Base-by-base conservation (phyloP, 2,113 vertebrate species). In the Tupaia chinensis region DNA sequence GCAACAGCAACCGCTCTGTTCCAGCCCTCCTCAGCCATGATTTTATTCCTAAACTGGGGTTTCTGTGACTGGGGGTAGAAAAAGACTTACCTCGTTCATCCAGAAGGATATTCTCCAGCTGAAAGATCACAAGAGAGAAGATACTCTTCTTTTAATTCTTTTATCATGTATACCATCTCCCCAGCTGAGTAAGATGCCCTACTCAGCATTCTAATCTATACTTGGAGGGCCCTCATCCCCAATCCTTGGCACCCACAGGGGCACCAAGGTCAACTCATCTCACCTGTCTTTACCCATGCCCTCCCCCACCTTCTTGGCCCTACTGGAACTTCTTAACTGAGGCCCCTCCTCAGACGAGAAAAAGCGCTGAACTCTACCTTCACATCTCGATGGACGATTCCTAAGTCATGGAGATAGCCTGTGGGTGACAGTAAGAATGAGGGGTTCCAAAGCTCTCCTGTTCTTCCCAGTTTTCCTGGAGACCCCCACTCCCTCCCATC, bases 41-140 rank as follows among this genome's bases (percentile, higher is more conserved):
- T 70, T 80, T 80, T 79, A 79, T 32, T 84, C 69, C 77, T 76
- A 85, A 72, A 85, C 54, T 23, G 20, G 84, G 19, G 56, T 72
- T 78, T 63, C 32, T 91, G 34, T 23, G 25, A 5, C 54, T 77
- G 69, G 72, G 27, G 1, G 1, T 84, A 16, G 8, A 17, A 69
- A 44, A 58, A 7, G 9, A 97, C 98, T 98, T 98, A 99, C 99
- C 99, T 97, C 99, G 97, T 95, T 99, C 99, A 95, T 99, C 99
- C 89, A 99, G 97, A 60, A 99, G 99, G 73, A 99, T 99, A 97
- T 99, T 99, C 97, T 99, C 99, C 99, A 99, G 99, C 99, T 99
- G 97, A 79, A 99, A 97, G 98, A 9, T 83, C 83, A 96, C 22
- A 32, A 96, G 76, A 94, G 19, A 96, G 34, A 94, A 92, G 69